These are phyloP conservation scores for Phytoseiulus persimilis DNA, from an alignment of 2,888 invertebrate genomes.

Conservation along the genomic window DNA sequence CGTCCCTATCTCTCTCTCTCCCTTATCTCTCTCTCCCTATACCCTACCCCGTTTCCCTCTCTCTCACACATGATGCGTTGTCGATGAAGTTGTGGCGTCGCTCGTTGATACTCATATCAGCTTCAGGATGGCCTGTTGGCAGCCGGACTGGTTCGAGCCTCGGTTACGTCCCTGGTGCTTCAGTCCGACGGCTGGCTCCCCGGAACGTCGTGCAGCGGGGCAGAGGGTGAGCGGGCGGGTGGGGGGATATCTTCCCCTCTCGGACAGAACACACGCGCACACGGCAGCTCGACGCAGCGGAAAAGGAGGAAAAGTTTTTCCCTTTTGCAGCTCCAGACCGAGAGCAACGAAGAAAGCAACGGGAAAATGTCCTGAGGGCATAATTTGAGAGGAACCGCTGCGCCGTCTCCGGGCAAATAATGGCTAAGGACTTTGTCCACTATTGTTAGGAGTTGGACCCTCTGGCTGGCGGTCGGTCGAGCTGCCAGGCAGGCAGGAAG, in stretches of 20 bases:
- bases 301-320: not conserved
- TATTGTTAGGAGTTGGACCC: not conserved
- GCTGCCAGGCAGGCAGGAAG: not conserved
- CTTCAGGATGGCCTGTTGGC: not conserved
- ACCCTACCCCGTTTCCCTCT: too few relatives aligned
- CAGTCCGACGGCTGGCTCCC: not conserved
- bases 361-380: not conserved
- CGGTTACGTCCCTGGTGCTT: not conserved
- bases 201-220: not conserved
- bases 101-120: not conserved
- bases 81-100: not conserved
- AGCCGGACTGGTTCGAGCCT: not conserved
- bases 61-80: too few relatives aligned
- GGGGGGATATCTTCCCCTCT: not conserved
- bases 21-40: too few relatives aligned
- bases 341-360: not conserved
- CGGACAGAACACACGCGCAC: not conserved
- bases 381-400: not conserved
- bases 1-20: too few relatives aligned
- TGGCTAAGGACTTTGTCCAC: not conserved
- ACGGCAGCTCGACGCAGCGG: not conserved
- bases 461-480: not conserved
- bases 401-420: not conserved
- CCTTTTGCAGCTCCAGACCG: not conserved
- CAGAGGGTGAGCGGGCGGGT: not conserved